Evolutionary conservation across 2,888 invertebrate genomes (phyloP), one percentile per base, ranked within the genome.

Genomic region (Limnephilus lunatus): DNA sequence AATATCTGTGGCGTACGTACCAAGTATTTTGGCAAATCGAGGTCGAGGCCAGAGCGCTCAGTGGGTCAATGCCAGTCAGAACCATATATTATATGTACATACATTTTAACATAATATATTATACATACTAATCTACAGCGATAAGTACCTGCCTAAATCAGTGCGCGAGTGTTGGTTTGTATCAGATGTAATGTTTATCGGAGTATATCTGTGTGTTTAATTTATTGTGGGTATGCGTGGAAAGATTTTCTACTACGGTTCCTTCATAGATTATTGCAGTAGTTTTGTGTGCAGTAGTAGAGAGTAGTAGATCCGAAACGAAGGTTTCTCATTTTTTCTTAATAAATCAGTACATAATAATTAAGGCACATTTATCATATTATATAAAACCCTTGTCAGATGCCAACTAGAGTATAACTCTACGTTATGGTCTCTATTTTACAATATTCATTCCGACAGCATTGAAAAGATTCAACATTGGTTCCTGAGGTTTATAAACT

Each of bases 51-150:
- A 90, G 35, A 35, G 83, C 80, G 82, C 87, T 91, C 85, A 90
- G 92, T 93, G 89, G 91, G 93, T 93, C 93, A 93, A 90, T 93
- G 93, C 90, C 92, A 91, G 83, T 85, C 9, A 25, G 68, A 35
- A 25, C 68, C 25, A 68, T 68, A 15, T 48, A 48, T 48, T 48
- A 48, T 48, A 48, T 44, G 44, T 44, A 44, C 44, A 44, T 44
- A 44, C 11, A 12, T 44, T 44, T n/a, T n/a, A n/a, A n/a, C n/a
- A 44, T 44, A 68, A 68, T 68, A 48, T 48, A 15, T 48, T 48
- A 48, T 48, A 4, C 15, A 48, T 48, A 48, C 14, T 48, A 48
- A 68, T 68, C 68, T 68, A 25, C 68, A 68, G 25, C n/a, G 68
- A 5, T 68, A 68, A 68, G 68, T 68, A 68, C n/a, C 68, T 68